Base-by-base conservation (phyloP, 2,113 vertebrate species). In the Petaurus breviceps region DNA sequence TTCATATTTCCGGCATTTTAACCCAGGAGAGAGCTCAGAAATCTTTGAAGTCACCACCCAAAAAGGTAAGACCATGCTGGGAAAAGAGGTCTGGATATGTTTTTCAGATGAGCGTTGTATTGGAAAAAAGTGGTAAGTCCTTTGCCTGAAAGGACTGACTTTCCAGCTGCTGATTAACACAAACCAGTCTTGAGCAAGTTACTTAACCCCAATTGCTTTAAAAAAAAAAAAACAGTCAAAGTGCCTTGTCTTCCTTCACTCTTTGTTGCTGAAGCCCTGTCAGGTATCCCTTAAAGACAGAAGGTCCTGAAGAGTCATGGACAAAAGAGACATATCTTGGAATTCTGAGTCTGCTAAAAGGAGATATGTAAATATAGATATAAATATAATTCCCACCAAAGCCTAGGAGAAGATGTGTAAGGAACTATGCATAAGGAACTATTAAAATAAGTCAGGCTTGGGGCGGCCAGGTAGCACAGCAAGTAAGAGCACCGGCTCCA, bases 1-100 rank as follows among this genome's bases (percentile, higher is more conserved):
- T 97, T 99, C 99, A 23, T 99, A 99, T 98, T 99, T 99, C 98
- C 99, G 99, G 94, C 99, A 99, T 97, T 99, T 99, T 98, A 99
- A 99, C 55, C 99, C 99, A 0, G 99, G 99, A 25, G 97, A 99
- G 97, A 99, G 99, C 90, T 98, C 99, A 0, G 99, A 99, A 97
- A 99, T 99, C 98, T 99, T 99, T 96, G 98, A 99, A 97, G 99
- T 99, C 77, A 99, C 99, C 97, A 99, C 99, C 47, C 99, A 99
- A 97, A 99, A 99, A 99, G 99, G 99, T 99, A 98, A 96, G 99
- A 92, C 61, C 0, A 0, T 51, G 14, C 25, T 25, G 89, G 0
- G 8, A 51, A 12, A 10, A 16, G 52, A 26, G 37, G 9, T 23
- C 51, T 0, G 14, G 90, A 54, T 8, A 43, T n/a, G 19, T 43